A percentile compares a stretch with the other conserved stretches of the same genome.
Evolutionary conservation across 2,113 vertebrate species (phyloP).

Genomic region (Thryonomys swinderianus): DNA sequence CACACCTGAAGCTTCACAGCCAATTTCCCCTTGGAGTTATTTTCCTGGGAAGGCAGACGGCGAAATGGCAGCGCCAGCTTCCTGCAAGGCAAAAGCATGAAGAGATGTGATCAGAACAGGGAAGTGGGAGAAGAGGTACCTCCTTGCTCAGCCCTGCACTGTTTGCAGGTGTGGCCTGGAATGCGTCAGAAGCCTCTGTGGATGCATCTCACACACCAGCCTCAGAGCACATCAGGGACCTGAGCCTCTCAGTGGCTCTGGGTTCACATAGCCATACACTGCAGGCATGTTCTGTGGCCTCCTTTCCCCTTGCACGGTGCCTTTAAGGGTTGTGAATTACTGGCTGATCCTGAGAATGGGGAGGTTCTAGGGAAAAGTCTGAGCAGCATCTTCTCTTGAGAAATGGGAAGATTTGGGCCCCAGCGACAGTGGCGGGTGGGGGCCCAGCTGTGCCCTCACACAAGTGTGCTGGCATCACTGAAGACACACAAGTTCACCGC

Average conservation of each 20-base stretch:
- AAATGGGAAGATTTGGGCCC: not conserved
- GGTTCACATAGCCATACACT: not conserved
- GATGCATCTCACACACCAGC: not conserved
- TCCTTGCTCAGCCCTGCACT: not conserved
- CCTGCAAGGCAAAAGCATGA: constrained; percentile 48
- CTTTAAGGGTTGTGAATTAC: not conserved
- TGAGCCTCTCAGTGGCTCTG: not conserved
- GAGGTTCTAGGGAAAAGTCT: not conserved
- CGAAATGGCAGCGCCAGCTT: constrained; percentile 21
- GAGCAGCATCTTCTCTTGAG: not conserved
- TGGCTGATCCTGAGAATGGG: constrained; percentile 17
- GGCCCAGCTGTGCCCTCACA: not conserved
- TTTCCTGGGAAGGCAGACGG: constrained; percentile 57
- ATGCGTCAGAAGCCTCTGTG: constrained; percentile 39
- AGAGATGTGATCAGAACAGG: constrained; percentile 39
- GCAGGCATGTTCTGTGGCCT: not conserved
- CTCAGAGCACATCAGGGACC: not conserved
- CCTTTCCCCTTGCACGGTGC: not conserved
- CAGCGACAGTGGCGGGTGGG: not conserved
- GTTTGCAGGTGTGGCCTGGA: not conserved
- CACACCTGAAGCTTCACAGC: constrained; percentile 55
- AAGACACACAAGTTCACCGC: not conserved
- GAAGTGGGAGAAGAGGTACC: not conserved
- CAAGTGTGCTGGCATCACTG: not conserved
- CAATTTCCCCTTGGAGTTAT: constrained; percentile 71